These are phyloP conservation scores for Helogale parvula DNA, from an alignment of 2,113 vertebrate genomes.

Conservation along the genomic window DNA sequence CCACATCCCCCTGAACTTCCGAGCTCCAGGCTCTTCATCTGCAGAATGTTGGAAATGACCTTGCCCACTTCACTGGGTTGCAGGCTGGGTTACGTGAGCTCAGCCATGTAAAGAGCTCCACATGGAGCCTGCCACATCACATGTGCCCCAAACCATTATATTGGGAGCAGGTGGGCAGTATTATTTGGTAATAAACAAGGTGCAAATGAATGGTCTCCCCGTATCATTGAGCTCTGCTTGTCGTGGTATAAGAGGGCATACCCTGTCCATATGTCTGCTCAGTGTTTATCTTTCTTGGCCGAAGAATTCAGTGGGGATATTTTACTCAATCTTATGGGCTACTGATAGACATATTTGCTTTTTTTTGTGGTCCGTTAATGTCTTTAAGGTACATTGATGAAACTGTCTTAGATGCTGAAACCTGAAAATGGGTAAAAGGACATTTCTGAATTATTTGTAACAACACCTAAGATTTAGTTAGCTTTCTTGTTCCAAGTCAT, in stretches of 20 bases:
- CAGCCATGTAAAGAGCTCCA: background rate
- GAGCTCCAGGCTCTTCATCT: background rate
- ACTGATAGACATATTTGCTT: background rate
- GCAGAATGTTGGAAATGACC: background rate
- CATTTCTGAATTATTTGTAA: slow-evolving; percentile 34
- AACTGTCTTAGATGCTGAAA: background rate
- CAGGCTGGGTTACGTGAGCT: background rate
- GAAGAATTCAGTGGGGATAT: background rate
- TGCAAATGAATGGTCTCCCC: background rate
- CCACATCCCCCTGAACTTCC: background rate
- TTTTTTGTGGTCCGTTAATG: background rate
- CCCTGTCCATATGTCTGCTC: background rate
- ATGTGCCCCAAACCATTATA: background rate
- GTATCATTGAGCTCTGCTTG: background rate
- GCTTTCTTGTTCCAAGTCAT: background rate
- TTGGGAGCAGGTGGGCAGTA: background rate
- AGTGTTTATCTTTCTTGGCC: background rate
- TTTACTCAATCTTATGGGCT: background rate
- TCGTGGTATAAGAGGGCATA: background rate
- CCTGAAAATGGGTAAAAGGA: background rate
- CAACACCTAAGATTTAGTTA: background rate
- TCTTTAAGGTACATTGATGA: background rate
- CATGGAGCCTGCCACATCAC: background rate
- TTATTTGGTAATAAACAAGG: background rate
- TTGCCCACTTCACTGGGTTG: background rate